These are phyloP conservation scores for Nomada fabriciana DNA, from an alignment of 2,888 invertebrate species.

Conservation along the genomic window DNA sequence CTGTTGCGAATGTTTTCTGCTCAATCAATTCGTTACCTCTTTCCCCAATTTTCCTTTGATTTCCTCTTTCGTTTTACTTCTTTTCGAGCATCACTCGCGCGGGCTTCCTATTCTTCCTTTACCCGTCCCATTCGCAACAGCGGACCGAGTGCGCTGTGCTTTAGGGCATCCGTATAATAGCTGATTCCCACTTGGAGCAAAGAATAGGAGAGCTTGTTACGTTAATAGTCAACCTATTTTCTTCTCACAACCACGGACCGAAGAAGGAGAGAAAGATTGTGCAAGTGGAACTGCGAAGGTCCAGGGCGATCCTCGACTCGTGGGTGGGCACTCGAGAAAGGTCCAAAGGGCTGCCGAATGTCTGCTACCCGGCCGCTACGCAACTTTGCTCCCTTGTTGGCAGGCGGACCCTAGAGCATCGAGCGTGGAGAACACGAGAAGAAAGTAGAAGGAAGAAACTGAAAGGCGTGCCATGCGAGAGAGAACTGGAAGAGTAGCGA, in stretches of 20 bases:
- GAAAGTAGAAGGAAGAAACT: slow-evolving; percentile 54
- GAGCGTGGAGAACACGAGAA: slow-evolving; percentile 51
- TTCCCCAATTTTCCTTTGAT: neutral
- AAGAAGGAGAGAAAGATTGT: neutral
- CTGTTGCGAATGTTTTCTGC: neutral
- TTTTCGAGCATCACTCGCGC: neutral
- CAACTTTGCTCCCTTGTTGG: slow-evolving; percentile 61
- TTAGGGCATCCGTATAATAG: neutral
- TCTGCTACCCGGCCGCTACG: slow-evolving; percentile 52
- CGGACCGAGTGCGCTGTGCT: neutral
- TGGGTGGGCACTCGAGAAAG: slow-evolving; percentile 48
- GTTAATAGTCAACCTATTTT: slow-evolving; percentile 25
- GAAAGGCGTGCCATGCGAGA: slow-evolving; percentile 52
- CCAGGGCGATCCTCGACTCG: slow-evolving; percentile 40
- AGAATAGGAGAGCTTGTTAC: neutral
- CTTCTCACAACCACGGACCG: neutral
- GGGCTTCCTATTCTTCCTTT: neutral
- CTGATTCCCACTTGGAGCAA: neutral
- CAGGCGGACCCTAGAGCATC: slow-evolving; percentile 49
- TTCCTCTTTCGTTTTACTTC: too few species aligned
- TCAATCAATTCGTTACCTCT: neutral
- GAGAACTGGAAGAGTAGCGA: slow-evolving; percentile 44
- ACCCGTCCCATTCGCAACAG: neutral
- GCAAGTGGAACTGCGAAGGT: slow-evolving; percentile 23
- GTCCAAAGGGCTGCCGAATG: slow-evolving; percentile 63